Conservation (phyloP, 2,797 vertebrate genomes). For the Manis javanica region DNA sequence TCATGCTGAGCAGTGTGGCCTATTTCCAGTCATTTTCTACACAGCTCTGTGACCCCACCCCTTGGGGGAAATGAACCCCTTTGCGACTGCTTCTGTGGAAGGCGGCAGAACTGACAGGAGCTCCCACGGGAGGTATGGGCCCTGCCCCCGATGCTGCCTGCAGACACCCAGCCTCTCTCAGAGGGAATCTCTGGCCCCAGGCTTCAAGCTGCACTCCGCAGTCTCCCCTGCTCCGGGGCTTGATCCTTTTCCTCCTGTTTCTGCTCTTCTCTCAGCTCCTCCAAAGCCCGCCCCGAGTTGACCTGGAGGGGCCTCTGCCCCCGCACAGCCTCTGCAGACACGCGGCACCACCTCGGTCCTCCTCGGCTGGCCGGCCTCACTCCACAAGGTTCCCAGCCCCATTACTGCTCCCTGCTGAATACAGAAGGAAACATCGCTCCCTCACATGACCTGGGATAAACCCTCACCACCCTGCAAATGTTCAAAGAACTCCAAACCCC, state of each 20-base stretch:
- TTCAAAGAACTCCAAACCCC: not conserved
- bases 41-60: conserved; percentile 12
- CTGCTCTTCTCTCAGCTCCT: not conserved
- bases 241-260: not conserved
- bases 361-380: not conserved
- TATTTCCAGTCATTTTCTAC: not conserved
- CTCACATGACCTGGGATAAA: accelerated
- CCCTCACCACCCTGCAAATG: not conserved
- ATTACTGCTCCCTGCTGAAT: not conserved
- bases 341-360: not conserved
- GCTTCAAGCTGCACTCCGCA: not conserved
- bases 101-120: not conserved
- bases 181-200: not conserved
- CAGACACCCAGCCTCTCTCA: not conserved
- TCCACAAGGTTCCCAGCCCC: not conserved
- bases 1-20: not conserved
- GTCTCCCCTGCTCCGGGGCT: not conserved
- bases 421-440: not conserved
- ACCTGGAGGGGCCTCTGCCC: not conserved
- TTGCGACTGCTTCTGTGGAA: not conserved
- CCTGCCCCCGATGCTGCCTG: not conserved
- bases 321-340: not conserved
- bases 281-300: not conserved
- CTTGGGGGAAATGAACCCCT: conserved; percentile 29
- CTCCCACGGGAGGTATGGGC: accelerated